A percentile compares a stretch with the other conserved stretches of the same genome.
phyloP scores from a whole-genome alignment of 2,888 invertebrate genomes.

The Caenorhabditis japonica region DNA sequence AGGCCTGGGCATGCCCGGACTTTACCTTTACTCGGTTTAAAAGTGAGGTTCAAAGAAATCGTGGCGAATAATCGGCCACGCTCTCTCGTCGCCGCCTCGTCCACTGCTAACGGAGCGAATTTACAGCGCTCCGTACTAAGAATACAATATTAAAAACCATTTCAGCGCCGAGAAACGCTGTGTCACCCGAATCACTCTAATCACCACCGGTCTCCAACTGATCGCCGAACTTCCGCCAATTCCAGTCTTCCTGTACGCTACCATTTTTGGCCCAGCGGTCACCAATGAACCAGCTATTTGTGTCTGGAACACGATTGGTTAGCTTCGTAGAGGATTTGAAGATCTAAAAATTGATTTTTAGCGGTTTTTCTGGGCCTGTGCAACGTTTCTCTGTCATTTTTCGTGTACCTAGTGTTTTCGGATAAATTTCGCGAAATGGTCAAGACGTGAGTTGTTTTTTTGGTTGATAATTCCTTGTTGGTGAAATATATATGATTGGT shows the following conservation, averaged over 20 bases:
- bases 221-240: constrained; percentile 70
- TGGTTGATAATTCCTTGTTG: background rate
- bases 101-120: too few species aligned
- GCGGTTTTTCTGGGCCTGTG: constrained; percentile 73
- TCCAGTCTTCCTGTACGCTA: constrained; percentile 69
- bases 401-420: constrained; percentile 71
- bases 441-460: constrained; percentile 53
- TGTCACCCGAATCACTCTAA: constrained; percentile 75
- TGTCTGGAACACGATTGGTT: constrained; percentile 58
- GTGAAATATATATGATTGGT: too few species aligned
- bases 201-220: constrained; percentile 72
- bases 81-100: too few species aligned
- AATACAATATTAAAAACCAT: too few species aligned
- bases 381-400: constrained; percentile 75
- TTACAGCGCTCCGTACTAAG: too few species aligned
- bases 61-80: too few species aligned
- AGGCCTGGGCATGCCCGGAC: too few species aligned
- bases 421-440: constrained; percentile 72
- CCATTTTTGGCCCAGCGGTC: constrained; percentile 61
- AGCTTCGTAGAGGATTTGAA: too few species aligned
- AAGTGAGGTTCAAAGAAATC: too few species aligned
- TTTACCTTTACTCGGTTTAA: too few species aligned
- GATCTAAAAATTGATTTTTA: too few species aligned
- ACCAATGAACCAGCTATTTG: constrained; percentile 54
- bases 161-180: constrained; percentile 71